A percentile compares a stretch with the other conserved stretches of the same genome.
These are phyloP conservation scores for Tenthredo distinguenda DNA, from an alignment of 2,888 invertebrate genomes.

Conservation along the genomic window DNA sequence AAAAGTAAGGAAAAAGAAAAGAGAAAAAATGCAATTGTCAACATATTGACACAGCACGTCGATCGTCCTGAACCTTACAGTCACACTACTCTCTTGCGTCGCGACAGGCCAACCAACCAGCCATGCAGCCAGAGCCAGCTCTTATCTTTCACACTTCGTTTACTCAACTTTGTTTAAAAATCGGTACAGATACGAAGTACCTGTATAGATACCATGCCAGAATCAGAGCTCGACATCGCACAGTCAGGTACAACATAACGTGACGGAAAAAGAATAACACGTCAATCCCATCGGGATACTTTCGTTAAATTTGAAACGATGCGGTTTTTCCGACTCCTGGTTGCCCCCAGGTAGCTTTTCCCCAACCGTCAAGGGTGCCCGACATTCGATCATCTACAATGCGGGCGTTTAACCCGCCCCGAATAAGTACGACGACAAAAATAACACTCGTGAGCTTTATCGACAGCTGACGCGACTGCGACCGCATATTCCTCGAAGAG, in stretches of 20 bases:
- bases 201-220: background rate
- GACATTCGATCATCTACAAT: background rate
- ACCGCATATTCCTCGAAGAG: background rate
- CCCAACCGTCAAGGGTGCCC: background rate
- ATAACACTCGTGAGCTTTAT: background rate
- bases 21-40: conserved; percentile 19
- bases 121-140: background rate
- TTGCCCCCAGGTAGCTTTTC: background rate
- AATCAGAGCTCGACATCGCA: background rate
- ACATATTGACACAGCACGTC: conserved; percentile 20
- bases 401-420: background rate
- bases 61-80: background rate
- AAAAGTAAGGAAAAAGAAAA: background rate
- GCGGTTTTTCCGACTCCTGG: background rate
- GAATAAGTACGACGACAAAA: background rate
- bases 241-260: background rate
- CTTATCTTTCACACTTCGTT: conserved; percentile 22
- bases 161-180: conserved; percentile 47
- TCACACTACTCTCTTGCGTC: background rate
- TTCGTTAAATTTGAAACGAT: background rate
- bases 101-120: background rate
- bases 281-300: background rate
- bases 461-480: background rate
- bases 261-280: background rate
- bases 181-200: conserved; percentile 21